Conservation (phyloP, 2,888 invertebrate species). For the Adela reaumurella region DNA sequence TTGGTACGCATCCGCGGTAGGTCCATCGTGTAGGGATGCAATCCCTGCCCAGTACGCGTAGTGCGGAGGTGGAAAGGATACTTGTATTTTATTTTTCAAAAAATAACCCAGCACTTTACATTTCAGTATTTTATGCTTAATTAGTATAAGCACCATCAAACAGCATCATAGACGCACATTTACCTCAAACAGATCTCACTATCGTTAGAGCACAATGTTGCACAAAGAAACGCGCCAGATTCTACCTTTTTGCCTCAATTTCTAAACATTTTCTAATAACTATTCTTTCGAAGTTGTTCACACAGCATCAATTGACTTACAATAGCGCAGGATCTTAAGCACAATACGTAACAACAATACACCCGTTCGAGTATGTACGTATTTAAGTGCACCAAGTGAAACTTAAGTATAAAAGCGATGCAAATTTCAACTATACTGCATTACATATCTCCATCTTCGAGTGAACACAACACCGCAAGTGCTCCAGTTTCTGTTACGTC, state of each 20-base stretch:
- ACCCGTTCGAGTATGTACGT: conserved; percentile 34
- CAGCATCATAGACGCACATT: too few relatives aligned
- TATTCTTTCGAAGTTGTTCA: not conserved
- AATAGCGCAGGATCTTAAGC: not conserved
- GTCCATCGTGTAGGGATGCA: too few relatives aligned
- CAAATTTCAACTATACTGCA: conserved; percentile 44
- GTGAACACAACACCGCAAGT: conserved; percentile 14
- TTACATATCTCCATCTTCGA: conserved; percentile 43
- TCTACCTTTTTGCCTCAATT: not conserved
- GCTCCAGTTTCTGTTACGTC: not conserved
- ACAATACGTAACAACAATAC: conserved; percentile 5
- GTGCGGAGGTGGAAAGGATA: too few relatives aligned
- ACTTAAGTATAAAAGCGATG: conserved; percentile 51
- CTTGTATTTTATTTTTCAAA: too few relatives aligned
- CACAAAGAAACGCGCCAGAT: not conserved
- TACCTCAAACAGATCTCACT: too few relatives aligned
- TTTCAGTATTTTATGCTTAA: too few relatives aligned
- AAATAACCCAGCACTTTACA: too few relatives aligned
- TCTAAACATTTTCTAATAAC: not conserved
- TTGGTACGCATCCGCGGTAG: too few relatives aligned
- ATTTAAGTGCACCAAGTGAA: conserved; percentile 32
- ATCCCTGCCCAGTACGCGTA: too few relatives aligned
- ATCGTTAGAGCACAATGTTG: not conserved
- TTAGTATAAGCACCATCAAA: too few relatives aligned
- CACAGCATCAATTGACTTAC: not conserved